Base-by-base conservation (phyloP, 2,797 vertebrate genomes). In the Spondyliosoma cantharus region DNA sequence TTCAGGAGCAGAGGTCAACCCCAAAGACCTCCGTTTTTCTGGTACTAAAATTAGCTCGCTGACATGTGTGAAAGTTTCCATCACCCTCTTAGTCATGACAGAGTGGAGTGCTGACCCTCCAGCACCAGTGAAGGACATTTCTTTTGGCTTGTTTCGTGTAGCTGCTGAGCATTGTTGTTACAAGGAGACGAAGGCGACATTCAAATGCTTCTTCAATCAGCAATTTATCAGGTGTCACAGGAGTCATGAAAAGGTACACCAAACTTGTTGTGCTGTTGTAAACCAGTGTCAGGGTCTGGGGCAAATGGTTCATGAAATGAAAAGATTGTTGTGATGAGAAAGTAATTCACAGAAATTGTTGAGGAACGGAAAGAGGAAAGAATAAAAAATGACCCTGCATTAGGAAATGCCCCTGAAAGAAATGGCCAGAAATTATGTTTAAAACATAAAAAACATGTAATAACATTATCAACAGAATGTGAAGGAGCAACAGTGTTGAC, bases 1-100 rank as follows among this genome's bases (percentile, higher is more conserved):
- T 84, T 72, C 71, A 53, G 81, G 81, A 89, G 59, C 53, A 3
- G 58, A 86, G 91, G 89, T 92, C 92, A 87, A 74, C 54, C 70
- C 71, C 54, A 84, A 74, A 83, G 81, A 84, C 80, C 80, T 71
- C 56, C 20, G 69, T 61, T 76, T 73, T 81, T 45, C 78, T 63
- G 71, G 48, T 71, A 46, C 86, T 87, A 90, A 86, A 90, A 90
- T 91, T 92, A 89, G 78, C 81, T 69, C 17, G 1, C 58, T 73
- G 84, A 87, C 86, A 91, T 85, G 91, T 90, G 87, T 81, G 67
- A 90, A 92, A 73, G 67, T 86, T 80, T 71, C 80, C 78, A 68
- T 88, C 74, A 80, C 74, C 52, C 78, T 78, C 71, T 86, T 65
- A 68, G 50, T 74, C 81, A 88, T 71, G 71, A 54, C 62, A 80